phyloP scores from a whole-genome alignment of 1,140 invertebrate genomes.

The Drosophila tani region DNA sequence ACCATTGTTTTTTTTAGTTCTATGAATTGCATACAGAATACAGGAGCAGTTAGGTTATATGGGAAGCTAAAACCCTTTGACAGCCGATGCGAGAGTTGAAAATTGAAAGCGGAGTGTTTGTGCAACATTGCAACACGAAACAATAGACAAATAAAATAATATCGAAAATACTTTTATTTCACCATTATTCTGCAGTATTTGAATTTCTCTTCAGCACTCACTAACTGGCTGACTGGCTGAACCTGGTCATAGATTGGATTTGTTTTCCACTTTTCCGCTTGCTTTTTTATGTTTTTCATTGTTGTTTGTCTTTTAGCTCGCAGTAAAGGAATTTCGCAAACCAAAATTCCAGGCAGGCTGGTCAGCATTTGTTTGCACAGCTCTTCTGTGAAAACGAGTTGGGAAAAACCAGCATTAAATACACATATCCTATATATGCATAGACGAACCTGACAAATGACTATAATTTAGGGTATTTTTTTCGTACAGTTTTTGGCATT shows the following conservation, averaged over 20 bases:
- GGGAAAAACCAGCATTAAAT: slow-evolving; percentile 4
- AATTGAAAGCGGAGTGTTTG: slow-evolving; percentile 35
- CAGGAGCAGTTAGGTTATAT: neutral
- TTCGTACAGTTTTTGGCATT: slow-evolving; percentile 23
- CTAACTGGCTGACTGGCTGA: slow-evolving; percentile 27
- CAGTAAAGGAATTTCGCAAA: slow-evolving; percentile 30
- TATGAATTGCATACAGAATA: neutral
- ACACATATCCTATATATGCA: slow-evolving; percentile 2
- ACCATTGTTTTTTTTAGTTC: neutral
- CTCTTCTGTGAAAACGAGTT: slow-evolving; percentile 39
- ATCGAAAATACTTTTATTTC: slow-evolving; percentile 54
- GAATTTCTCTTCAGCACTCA: slow-evolving; percentile 47
- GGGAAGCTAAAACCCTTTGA: slow-evolving; percentile 41
- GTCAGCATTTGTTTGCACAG: slow-evolving; percentile 52
- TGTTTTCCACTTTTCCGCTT: slow-evolving; percentile 27
- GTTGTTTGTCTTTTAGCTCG: slow-evolving; percentile 9
- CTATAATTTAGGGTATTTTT: slow-evolving; percentile 49
- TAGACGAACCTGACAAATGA: slow-evolving; percentile 21
- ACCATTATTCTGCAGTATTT: slow-evolving; percentile 61
- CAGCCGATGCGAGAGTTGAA: slow-evolving; percentile 14
- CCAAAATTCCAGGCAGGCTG: slow-evolving; percentile 33
- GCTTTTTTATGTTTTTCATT: slow-evolving; percentile 20
- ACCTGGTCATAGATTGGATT: slow-evolving; percentile 46
- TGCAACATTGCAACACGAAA: slow-evolving; percentile 36
- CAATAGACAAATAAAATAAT: slow-evolving; percentile 25